A percentile compares a stretch with the other conserved stretches of the same genome.
phyloP scores from a whole-genome alignment of 2,797 vertebrate genomes.

The Sparidentex hasta region DNA sequence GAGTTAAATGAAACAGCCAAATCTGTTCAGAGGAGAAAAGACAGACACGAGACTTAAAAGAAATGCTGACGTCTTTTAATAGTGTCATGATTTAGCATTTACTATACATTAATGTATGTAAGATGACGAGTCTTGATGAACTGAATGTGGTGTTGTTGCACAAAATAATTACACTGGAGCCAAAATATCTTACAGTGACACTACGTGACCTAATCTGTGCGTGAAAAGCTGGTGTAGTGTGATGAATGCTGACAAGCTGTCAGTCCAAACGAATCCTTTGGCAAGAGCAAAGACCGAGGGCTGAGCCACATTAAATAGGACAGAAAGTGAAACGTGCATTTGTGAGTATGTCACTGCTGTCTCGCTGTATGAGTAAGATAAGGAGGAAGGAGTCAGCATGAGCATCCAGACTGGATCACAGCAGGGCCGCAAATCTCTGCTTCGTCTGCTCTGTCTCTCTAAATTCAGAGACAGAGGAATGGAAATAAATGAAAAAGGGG shows the following conservation, averaged over 20 bases:
- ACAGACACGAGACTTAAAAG: no score
- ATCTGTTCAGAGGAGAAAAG: background rate
- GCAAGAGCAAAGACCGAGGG: constrained; percentile 33
- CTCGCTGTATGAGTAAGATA: constrained; percentile 42
- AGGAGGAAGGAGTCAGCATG: constrained; percentile 19
- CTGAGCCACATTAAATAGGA: constrained; percentile 43
- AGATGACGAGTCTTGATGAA: background rate
- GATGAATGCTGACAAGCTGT: constrained; percentile 39
- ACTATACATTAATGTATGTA: background rate
- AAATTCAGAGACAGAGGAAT: constrained; percentile 11
- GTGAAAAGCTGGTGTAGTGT: constrained; percentile 12
- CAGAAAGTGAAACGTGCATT: constrained; percentile 38
- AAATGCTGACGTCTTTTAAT: background rate
- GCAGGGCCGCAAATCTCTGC: constrained; percentile 28
- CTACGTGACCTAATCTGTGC: constrained; percentile 23
- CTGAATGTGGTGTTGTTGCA: background rate
- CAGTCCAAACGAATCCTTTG: constrained; percentile 36
- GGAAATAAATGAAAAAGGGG: constrained; percentile 7
- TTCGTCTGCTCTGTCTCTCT: constrained; percentile 12
- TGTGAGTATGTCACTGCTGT: constrained; percentile 39
- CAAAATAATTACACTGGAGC: background rate
- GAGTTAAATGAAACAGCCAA: background rate
- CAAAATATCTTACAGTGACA: background rate
- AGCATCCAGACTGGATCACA: constrained; percentile 47
- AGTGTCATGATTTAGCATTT: background rate